phyloP scores from a whole-genome alignment of 2,888 invertebrate genomes.

The Sarcophaga carnaria region DNA sequence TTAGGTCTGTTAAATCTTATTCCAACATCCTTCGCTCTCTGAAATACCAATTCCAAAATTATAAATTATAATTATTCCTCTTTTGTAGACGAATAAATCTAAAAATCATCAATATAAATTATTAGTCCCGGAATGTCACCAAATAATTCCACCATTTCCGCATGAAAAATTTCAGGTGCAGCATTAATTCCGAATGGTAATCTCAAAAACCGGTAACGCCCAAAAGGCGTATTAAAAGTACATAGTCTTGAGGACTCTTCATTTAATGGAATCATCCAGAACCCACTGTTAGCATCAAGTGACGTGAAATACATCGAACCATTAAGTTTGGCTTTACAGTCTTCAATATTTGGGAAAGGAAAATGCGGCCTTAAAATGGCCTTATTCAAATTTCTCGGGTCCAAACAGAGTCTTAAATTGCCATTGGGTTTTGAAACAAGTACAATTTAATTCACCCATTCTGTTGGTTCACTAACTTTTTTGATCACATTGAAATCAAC shows the following conservation, averaged over 20 bases:
- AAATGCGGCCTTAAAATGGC: conserved; percentile 61
- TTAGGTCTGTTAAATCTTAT: conserved; percentile 63
- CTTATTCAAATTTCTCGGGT: conserved; percentile 68
- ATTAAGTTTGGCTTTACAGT: conserved; percentile 53
- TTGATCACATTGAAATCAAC: conserved; percentile 55
- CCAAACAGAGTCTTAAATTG: conserved; percentile 63
- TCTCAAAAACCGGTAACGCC: conserved; percentile 68
- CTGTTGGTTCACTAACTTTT: conserved; percentile 60
- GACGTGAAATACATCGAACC: conserved; percentile 42
- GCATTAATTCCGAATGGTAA: conserved; percentile 67
- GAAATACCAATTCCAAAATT: conserved; percentile 53
- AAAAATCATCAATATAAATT: conserved; percentile 67
- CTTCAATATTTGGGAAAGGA: conserved; percentile 55
- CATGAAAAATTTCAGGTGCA: conserved; percentile 65
- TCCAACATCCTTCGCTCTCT: conserved; percentile 57
- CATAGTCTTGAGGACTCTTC: conserved; percentile 70
- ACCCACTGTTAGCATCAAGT: conserved; percentile 58
- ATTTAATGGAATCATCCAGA: conserved; percentile 70
- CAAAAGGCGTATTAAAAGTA: conserved; percentile 71
- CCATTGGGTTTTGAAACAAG: conserved; percentile 63
- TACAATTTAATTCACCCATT: conserved; percentile 68
- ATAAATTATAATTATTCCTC: conserved; percentile 46
- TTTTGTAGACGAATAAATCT: conserved; percentile 53
- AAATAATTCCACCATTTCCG: conserved; percentile 59
- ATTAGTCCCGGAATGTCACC: conserved; percentile 54